A percentile compares a stretch with the other conserved stretches of the same genome.
These are phyloP conservation scores for Dynastes tityus DNA, from an alignment of 2,888 invertebrate species.

Conservation along the genomic window DNA sequence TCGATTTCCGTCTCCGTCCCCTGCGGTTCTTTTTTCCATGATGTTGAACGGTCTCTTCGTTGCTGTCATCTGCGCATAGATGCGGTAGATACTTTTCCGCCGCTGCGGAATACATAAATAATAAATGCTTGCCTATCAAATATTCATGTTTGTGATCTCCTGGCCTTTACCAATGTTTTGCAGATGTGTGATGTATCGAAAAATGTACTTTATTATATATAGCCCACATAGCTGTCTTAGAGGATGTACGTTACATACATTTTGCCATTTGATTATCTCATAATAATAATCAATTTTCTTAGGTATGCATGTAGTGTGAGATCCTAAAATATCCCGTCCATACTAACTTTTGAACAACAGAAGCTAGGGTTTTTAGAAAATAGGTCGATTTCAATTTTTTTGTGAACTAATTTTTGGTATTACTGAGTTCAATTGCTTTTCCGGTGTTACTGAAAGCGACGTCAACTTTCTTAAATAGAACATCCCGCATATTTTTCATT, in stretches of 20 bases:
- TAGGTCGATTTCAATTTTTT: too few species aligned
- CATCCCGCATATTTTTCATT: too few species aligned
- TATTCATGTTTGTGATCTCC: slow-evolving; percentile 58
- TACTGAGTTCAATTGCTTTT: too few species aligned
- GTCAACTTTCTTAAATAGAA: too few species aligned
- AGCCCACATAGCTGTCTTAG: neutral
- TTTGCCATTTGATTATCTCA: too few species aligned
- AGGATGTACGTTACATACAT: neutral
- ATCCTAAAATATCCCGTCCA: too few species aligned
- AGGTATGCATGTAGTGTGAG: too few species aligned
- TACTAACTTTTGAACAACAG: too few species aligned
- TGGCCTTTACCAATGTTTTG: slow-evolving; percentile 41
- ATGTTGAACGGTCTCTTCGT: neutral
- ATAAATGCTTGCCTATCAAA: slow-evolving; percentile 57
- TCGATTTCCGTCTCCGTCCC: slow-evolving; percentile 9
- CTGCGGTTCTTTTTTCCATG: slow-evolving; percentile 3
- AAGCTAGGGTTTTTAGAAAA: too few species aligned
- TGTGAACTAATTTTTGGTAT: too few species aligned
- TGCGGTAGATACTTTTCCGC: slow-evolving; percentile 57
- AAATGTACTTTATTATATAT: slow-evolving; percentile 18
- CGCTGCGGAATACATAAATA: slow-evolving; percentile 58
- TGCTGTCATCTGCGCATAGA: slow-evolving; percentile 57
- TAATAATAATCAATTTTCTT: too few species aligned
- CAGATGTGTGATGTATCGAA: slow-evolving; percentile 20
- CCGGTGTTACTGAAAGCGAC: too few species aligned